These are phyloP conservation scores for Epinotia brunnichana DNA, from an alignment of 2,888 invertebrate species.

Conservation along the genomic window DNA sequence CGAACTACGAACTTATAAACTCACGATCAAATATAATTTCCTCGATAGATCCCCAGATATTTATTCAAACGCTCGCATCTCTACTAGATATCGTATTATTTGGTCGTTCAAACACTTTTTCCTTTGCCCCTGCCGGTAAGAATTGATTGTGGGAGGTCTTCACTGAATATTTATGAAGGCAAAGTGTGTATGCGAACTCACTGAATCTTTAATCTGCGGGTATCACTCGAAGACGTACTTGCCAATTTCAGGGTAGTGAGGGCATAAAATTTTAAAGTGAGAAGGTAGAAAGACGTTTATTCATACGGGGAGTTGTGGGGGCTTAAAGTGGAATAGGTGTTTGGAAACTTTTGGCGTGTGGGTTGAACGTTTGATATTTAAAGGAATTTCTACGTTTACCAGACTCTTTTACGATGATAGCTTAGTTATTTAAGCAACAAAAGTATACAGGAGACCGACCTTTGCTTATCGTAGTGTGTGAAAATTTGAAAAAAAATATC, in stretches of 20 bases:
- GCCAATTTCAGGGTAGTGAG: slow-evolving; percentile 41
- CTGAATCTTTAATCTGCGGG: slow-evolving; percentile 80
- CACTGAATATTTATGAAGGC: slow-evolving; percentile 81
- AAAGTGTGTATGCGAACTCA: slow-evolving; percentile 82
- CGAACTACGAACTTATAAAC: slow-evolving; percentile 39
- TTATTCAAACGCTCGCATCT: slow-evolving; percentile 70
- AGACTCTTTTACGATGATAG: background rate
- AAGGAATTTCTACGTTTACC: background rate
- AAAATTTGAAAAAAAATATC: too few species aligned
- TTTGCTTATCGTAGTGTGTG: too few species aligned
- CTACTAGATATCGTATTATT: slow-evolving; percentile 76
- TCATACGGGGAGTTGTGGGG: slow-evolving; percentile 9
- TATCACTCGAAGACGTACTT: slow-evolving; percentile 42
- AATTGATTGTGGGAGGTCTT: slow-evolving; percentile 81
- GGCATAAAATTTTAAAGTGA: slow-evolving; percentile 38
- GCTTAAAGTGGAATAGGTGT: slow-evolving; percentile 22
- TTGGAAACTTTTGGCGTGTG: slow-evolving; percentile 6
- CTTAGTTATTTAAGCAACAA: background rate
- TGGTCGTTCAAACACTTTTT: slow-evolving; percentile 76
- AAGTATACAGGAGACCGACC: too few species aligned
- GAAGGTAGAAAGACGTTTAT: slow-evolving; percentile 18
- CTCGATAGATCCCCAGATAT: slow-evolving; percentile 58
- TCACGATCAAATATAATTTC: slow-evolving; percentile 44
- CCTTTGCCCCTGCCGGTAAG: slow-evolving; percentile 56
- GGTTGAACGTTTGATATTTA: slow-evolving; percentile 8